phyloP scores from a whole-genome alignment of 1,140 invertebrate species.

The Drosophila navojoa region DNA sequence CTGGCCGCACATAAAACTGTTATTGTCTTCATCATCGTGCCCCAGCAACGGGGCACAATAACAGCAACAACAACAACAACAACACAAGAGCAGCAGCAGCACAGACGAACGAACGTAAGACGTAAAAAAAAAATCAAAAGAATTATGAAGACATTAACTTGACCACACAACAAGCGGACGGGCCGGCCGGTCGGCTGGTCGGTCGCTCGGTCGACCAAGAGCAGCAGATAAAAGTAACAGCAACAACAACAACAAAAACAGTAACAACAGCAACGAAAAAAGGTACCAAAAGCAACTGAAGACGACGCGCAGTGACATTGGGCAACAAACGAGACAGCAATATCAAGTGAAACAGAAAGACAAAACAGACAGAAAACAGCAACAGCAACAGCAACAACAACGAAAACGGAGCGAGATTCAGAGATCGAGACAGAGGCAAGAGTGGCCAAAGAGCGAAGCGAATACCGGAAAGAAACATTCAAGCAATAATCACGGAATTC shows the following conservation, averaged over 20 bases:
- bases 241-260: conserved; percentile 13
- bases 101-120: conserved; percentile 43
- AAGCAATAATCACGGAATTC: conserved; percentile 82
- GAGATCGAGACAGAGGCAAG: conserved; percentile 12
- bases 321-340: conserved; percentile 38
- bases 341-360: conserved; percentile 8
- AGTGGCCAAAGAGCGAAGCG: conserved; percentile 41
- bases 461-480: conserved; percentile 80
- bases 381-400: conserved; percentile 2
- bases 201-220: conserved; percentile 15
- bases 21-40: conserved; percentile 77
- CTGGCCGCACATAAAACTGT: conserved; percentile 76
- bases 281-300: conserved; percentile 43
- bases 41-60: conserved; percentile 53
- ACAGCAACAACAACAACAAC: conserved; percentile 21
- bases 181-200: conserved; percentile 15
- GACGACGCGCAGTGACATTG: conserved; percentile 56
- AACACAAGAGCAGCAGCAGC: conserved; percentile 24
- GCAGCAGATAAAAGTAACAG: conserved; percentile 50
- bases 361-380: conserved; percentile 5
- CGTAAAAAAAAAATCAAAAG: conserved; percentile 71
- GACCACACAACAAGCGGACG: conserved; percentile 74
- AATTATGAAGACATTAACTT: conserved; percentile 82
- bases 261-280: conserved; percentile 22
- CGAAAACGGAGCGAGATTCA: conserved; percentile 15